phyloP scores from a whole-genome alignment of 1,140 invertebrate species.

The Aphidius ervi region DNA sequence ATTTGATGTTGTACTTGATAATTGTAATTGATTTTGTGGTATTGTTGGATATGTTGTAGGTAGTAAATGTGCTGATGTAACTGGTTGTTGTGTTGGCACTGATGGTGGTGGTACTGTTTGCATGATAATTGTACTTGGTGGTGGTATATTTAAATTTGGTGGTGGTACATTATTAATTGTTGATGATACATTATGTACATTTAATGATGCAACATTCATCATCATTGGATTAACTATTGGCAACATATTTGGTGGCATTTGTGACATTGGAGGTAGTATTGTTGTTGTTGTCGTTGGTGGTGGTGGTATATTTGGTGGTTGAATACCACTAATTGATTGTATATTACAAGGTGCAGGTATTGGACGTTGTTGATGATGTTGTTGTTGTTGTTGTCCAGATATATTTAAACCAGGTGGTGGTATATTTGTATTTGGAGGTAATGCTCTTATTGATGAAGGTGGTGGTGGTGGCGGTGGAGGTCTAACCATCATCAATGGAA shows the following conservation, averaged over 20 bases:
- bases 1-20: constrained; percentile 37
- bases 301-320: constrained; percentile 21
- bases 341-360: constrained; percentile 22
- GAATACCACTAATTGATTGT: constrained; percentile 37
- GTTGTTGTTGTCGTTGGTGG: constrained; percentile 49
- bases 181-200: constrained; percentile 44
- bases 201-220: constrained; percentile 29
- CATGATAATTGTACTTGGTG: constrained; percentile 26
- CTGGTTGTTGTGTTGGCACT: neutral
- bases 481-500: constrained; percentile 27
- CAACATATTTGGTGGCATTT: constrained; percentile 46
- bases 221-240: constrained; percentile 35
- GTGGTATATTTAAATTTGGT: constrained; percentile 44
- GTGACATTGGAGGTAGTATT: constrained; percentile 42
- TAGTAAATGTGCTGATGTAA: constrained; percentile 26
- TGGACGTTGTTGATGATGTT: constrained; percentile 33
- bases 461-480: constrained; percentile 38
- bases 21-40: constrained; percentile 36
- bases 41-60: constrained; percentile 35
- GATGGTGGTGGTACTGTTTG: constrained; percentile 37
- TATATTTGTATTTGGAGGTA: constrained; percentile 42
- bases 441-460: constrained; percentile 30
- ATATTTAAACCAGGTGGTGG: constrained; percentile 41
- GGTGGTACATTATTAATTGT: constrained; percentile 41
- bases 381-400: constrained; percentile 28